Base-by-base conservation (phyloP, 2,888 invertebrate species). In the Galeruca laticollis region DNA sequence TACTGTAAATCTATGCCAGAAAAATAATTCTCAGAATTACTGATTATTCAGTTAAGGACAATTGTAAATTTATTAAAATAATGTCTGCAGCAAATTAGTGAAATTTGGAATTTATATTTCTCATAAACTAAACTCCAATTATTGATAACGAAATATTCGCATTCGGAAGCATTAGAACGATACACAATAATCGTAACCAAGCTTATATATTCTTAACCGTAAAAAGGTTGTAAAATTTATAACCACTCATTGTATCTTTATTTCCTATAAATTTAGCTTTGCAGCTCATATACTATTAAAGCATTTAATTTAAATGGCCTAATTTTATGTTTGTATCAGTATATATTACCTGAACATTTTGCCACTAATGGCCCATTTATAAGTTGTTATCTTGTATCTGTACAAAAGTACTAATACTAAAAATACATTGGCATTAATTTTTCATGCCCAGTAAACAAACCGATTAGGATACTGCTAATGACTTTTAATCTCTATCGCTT, bases 261-360 rank as follows among this genome's bases (percentile, higher is more conserved):
- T 66, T 66, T 59, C 35, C 66, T 33, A 66, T 66, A 66, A 66
- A 66, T 66, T 60, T 13, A 51, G 66, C 59, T 66, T 66, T 51
- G 59, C 66, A 66, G 60, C 66, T 59, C 66, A 66, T 66, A 60
- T 15, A 66, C 59, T 66, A 66, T 60, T 66, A 35, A 51, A 26
- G 37, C 35, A 59, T 66, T 47, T 51, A 56, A 66, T 66, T 66
- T 59, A 66, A 66, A 66, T 60, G 37, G 66, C 66, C 66, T 21
- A 51, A 66, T 66, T 66, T 66, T 59, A 66, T 52, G 59, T 60
- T 21, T 33, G 59, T 60, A 66, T 66, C 66, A 59, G 35, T 47
- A 47, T n/a, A n/a, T 59, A 66, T 60, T 66, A 66, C 66, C 33
- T 33, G 33, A 66, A 59, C 49, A 40, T 66, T 59, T 57, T 57